Conservation (phyloP, 2,888 invertebrate genomes). For the Lasioglossum oenotherae region DNA sequence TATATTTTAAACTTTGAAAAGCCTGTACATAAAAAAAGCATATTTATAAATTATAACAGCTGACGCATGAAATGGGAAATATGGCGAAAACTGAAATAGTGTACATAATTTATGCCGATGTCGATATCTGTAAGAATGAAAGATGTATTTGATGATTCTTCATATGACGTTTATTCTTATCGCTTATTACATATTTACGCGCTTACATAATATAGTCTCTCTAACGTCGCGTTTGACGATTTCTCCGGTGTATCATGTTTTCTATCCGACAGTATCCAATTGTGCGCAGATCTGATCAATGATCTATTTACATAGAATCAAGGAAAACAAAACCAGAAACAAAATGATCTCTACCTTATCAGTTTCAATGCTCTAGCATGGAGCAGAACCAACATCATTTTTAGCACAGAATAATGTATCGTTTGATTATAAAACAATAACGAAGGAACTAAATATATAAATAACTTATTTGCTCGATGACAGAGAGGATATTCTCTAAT, state of each 20-base stretch:
- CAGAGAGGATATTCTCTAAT: too few species aligned
- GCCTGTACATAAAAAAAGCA: not conserved
- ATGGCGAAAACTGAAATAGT: not conserved
- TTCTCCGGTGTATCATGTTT: not conserved
- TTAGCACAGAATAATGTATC: too few species aligned
- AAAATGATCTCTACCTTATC: too few species aligned
- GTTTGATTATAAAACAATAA: too few species aligned
- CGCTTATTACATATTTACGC: not conserved
- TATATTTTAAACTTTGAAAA: not conserved
- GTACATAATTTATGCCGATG: not conserved
- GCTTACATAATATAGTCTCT: not conserved
- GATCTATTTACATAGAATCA: too few species aligned
- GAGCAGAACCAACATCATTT: too few species aligned
- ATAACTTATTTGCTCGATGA: too few species aligned
- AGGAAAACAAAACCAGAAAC: too few species aligned
- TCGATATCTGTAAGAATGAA: not conserved
- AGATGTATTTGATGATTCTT: not conserved
- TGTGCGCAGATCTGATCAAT: too few species aligned
- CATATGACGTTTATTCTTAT: not conserved
- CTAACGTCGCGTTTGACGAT: not conserved
- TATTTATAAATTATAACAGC: not conserved
- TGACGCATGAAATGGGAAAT: not conserved
- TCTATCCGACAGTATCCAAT: not conserved
- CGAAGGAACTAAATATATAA: too few species aligned
- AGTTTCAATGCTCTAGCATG: too few species aligned